Percentiles rank a stretch among this genome's conserved stretches.
Evolutionary conservation across 2,113 vertebrate genomes (phyloP).

Genomic region (Bothrops jararaca): DNA sequence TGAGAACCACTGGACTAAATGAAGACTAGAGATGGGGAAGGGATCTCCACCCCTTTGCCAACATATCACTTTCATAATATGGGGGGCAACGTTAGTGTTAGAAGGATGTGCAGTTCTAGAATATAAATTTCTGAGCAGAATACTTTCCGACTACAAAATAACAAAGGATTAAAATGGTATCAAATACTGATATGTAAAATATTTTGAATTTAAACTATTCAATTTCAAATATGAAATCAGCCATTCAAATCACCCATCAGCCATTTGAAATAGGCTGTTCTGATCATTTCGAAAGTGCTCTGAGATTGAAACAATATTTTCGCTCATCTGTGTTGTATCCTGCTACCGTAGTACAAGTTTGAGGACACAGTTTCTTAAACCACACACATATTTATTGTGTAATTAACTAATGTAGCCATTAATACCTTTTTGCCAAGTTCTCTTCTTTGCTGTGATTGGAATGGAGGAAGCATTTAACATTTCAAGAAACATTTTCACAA

Average conservation of each 20-base stretch:
- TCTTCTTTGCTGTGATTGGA: conserved; percentile 11
- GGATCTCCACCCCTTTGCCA: background rate
- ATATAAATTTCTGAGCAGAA: background rate
- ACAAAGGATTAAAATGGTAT: background rate
- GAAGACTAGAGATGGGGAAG: background rate
- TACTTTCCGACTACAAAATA: background rate
- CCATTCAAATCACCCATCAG: background rate
- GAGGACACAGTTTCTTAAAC: background rate
- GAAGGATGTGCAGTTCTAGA: background rate
- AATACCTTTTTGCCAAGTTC: background rate
- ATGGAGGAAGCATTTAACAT: background rate
- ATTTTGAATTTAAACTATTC: background rate
- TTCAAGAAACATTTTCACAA: conserved; percentile 2
- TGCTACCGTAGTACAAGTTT: background rate
- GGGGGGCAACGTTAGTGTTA: background rate
- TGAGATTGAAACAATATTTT: background rate
- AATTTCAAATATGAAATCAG: background rate
- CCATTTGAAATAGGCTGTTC: background rate
- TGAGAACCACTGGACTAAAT: too few relatives aligned
- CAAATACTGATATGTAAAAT: background rate
- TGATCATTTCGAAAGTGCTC: background rate
- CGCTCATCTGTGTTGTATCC: background rate
- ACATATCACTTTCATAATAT: background rate
- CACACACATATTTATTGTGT: background rate
- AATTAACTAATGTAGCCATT: background rate